Percentiles rank a stretch among this genome's conserved stretches.
phyloP scores from a whole-genome alignment of 2,888 invertebrate species.

The Pseudococcus jackbeardsleyi region DNA sequence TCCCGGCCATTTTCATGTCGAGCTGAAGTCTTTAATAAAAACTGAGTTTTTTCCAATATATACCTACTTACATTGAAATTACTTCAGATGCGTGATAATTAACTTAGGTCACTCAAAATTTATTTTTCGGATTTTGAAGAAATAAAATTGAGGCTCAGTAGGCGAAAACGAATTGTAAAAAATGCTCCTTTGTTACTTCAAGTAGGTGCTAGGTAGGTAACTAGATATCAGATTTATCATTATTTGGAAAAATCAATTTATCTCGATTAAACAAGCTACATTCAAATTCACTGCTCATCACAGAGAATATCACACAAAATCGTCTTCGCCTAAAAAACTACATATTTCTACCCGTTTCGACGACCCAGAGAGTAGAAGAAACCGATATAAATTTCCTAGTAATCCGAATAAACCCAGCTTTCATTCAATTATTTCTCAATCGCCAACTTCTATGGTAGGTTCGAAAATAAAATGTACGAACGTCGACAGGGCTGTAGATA shows the following conservation, averaged over 20 bases:
- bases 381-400: constrained; percentile 20
- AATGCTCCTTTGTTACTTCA: too few species aligned
- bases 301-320: background rate
- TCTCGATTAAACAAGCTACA: background rate
- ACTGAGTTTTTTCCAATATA: too few species aligned
- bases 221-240: background rate
- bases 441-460: constrained; percentile 37
- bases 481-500: too few species aligned
- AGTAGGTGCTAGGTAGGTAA: too few species aligned
- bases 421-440: background rate
- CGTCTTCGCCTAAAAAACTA: background rate
- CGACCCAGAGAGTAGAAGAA: background rate
- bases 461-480: constrained; percentile 6
- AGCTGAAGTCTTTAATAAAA: too few species aligned
- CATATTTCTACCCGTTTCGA: background rate
- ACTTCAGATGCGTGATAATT: too few species aligned
- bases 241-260: background rate
- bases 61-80: too few species aligned
- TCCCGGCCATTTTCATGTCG: too few species aligned
- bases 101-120: too few species aligned
- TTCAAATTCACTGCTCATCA: background rate
- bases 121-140: too few species aligned
- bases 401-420: background rate
- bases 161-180: too few species aligned
- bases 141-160: too few species aligned